Percentiles rank a stretch among this genome's conserved stretches.
Conservation (phyloP, 2,797 vertebrate species). For the Crypturellus tataupa region DNA sequence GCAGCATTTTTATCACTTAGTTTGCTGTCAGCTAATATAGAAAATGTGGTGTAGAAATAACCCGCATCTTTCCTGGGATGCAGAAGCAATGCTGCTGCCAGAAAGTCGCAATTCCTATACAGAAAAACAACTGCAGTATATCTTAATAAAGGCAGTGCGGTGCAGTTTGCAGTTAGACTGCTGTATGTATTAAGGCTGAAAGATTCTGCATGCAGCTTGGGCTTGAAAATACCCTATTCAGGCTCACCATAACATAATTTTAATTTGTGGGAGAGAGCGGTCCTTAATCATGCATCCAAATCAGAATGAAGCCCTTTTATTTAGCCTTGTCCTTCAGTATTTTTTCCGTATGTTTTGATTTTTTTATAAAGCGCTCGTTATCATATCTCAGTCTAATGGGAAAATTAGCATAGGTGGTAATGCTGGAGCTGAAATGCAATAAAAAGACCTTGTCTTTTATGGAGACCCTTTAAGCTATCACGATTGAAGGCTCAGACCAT, state of each 20-base stretch:
- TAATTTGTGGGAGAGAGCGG: not conserved
- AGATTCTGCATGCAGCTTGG: constrained; percentile 14
- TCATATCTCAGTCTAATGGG: not conserved
- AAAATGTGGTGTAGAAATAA: not conserved
- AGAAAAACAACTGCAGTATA: not conserved
- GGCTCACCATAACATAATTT: not conserved
- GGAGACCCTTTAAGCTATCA: not conserved
- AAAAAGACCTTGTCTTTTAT: not conserved
- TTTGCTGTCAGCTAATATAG: not conserved
- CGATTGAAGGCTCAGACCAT: not conserved
- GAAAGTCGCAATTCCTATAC: not conserved
- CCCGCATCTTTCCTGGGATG: not conserved
- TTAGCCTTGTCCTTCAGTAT: not conserved
- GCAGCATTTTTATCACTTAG: not conserved
- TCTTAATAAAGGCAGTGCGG: not conserved
- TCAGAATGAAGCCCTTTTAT: not conserved
- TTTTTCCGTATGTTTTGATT: not conserved
- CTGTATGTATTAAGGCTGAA: not conserved
- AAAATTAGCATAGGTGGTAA: not conserved
- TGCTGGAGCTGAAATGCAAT: not conserved
- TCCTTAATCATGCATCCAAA: not conserved
- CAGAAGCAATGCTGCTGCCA: not conserved
- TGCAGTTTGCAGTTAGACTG: not conserved
- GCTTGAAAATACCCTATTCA: not conserved
- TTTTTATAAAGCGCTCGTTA: not conserved